Conservation (phyloP, 2,888 invertebrate species). For the Eilema depressum region DNA sequence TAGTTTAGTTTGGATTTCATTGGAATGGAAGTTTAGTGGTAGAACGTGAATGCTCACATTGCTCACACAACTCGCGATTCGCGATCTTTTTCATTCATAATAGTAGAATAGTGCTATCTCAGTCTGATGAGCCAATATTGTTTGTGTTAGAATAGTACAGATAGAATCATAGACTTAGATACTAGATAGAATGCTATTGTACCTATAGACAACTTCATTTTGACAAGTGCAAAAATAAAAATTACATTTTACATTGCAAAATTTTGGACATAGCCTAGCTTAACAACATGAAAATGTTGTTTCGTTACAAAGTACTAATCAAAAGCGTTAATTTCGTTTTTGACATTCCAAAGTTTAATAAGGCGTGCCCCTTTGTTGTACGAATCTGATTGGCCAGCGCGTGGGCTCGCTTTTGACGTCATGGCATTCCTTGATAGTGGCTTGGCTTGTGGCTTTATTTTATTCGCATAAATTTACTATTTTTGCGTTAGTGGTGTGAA, state of each 20-base stretch:
- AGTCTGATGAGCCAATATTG: slow-evolving; percentile 56
- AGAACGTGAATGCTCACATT: slow-evolving; percentile 44
- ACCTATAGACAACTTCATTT: too few species aligned
- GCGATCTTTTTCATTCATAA: slow-evolving; percentile 82
- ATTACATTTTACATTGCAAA: neutral
- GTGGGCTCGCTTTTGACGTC: slow-evolving; percentile 86
- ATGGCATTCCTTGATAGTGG: slow-evolving; percentile 75
- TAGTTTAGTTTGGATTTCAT: neutral
- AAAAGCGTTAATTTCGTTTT: slow-evolving; percentile 5
- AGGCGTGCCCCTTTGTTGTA: slow-evolving; percentile 87
- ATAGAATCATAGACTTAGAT: too few species aligned
- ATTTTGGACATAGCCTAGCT: neutral
- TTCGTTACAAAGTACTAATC: slow-evolving; percentile 16
- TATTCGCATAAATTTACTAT: slow-evolving; percentile 72
- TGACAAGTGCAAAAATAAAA: slow-evolving; percentile 5
- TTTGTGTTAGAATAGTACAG: slow-evolving; percentile 53
- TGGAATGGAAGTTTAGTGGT: neutral
- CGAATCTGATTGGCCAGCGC: slow-evolving; percentile 82
- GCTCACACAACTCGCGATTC: slow-evolving; percentile 63
- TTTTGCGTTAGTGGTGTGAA: slow-evolving; percentile 61
- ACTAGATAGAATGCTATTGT: slow-evolving; percentile 32
- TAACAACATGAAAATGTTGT: neutral
- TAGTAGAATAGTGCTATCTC: slow-evolving; percentile 76
- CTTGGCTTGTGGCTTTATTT: neutral
- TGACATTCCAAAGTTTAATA: slow-evolving; percentile 68